Conservation (phyloP, 2,888 invertebrate genomes). For the Pyrrhosoma nymphula region DNA sequence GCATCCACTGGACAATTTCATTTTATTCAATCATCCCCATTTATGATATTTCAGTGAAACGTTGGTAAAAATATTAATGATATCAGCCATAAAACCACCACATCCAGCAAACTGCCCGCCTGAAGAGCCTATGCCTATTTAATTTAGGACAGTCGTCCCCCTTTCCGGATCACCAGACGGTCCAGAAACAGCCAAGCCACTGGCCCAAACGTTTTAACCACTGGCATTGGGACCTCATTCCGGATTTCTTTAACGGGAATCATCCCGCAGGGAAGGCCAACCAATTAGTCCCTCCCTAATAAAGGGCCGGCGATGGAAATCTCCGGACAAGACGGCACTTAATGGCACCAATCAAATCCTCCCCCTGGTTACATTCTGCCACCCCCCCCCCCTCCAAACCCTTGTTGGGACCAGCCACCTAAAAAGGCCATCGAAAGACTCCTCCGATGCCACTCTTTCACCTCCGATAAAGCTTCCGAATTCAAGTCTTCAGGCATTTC, state of each 20-base stretch:
- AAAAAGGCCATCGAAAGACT: neutral
- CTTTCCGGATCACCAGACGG: neutral
- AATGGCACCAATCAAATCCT: conserved; percentile 54
- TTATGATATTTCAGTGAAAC: no score
- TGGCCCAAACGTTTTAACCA: neutral
- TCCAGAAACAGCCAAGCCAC: neutral
- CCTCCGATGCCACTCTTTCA: neutral
- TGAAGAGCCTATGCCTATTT: neutral
- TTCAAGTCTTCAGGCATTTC: neutral
- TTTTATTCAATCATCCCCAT: no score
- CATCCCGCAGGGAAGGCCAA: conserved; percentile 20
- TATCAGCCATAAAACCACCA: no score
- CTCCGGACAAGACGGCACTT: neutral
- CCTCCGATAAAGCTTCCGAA: neutral
- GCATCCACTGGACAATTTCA: no score
- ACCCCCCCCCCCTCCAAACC: neutral
- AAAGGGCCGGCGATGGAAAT: conserved; percentile 54
- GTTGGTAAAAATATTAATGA: no score
- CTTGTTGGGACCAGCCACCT: neutral
- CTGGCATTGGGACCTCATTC: conserved; percentile 11
- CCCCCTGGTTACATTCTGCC: neutral
- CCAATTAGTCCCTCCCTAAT: conserved; percentile 46
- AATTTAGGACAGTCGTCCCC: neutral
- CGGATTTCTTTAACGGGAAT: conserved; percentile 25
- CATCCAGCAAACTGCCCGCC: neutral